These are phyloP conservation scores for Adela reaumurella DNA, from an alignment of 2,888 invertebrate genomes.

Conservation along the genomic window DNA sequence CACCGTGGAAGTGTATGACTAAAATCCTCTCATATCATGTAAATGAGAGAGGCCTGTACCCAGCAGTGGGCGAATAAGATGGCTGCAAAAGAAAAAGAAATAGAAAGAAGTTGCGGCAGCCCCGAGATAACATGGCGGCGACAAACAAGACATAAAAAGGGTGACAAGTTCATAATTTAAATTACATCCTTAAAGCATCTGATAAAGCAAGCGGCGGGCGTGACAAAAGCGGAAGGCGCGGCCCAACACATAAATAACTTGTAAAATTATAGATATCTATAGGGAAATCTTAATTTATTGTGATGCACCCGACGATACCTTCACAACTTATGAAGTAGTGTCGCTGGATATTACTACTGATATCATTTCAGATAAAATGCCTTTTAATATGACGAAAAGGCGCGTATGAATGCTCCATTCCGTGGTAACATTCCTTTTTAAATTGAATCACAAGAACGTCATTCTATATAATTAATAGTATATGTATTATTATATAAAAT, in stretches of 20 bases:
- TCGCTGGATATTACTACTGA: neutral
- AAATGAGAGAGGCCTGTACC: no score
- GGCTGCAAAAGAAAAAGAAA: no score
- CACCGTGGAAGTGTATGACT: no score
- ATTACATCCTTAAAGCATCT: neutral
- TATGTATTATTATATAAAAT: no score
- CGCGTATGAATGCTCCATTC: neutral
- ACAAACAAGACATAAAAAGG: neutral
- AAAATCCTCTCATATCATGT: no score
- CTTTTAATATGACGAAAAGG: slow-evolving; percentile 1
- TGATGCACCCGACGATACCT: slow-evolving; percentile 35
- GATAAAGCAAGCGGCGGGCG: neutral
- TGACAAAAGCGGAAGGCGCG: slow-evolving; percentile 24
- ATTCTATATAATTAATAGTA: no score
- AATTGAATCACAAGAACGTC: no score
- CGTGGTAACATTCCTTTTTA: no score
- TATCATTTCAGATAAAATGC: neutral
- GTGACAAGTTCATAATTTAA: neutral
- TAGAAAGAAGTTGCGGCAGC: no score
- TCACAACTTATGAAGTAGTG: slow-evolving; percentile 26
- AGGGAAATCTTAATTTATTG: slow-evolving; percentile 44
- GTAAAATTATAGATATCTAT: slow-evolving; percentile 22
- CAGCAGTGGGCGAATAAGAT: no score
- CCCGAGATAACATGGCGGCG: neutral
- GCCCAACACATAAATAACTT: slow-evolving; percentile 29